Evolutionary conservation across 2,888 invertebrate species (phyloP), one percentile per base, ranked within the genome.

Genomic region (Buathra laborator): DNA sequence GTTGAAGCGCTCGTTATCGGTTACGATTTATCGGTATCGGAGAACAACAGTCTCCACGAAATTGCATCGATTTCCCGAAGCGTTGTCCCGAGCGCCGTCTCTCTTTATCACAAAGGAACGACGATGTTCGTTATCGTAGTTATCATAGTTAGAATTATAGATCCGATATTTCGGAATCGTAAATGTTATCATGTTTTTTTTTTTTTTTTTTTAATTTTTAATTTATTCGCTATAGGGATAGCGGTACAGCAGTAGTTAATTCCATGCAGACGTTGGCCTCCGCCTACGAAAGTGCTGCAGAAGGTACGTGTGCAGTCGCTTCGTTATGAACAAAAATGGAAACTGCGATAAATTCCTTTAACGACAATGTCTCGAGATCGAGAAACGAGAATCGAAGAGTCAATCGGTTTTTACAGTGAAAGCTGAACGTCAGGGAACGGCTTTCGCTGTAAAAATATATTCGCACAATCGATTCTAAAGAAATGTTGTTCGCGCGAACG

Each of bases 91-190:
- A 84, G 76, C 66, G 76, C 87, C 37, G 66, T 87, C 46, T 88
- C 86, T 84, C 86, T 88, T 44, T 87, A 87, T 75, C 85, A 84
- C 56, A 89, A 87, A 84, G 81, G 83, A 51, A 87, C 74, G 78
- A 88, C 87, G 77, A 90, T 89, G 91, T 91, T 87, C 53, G 91
- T 90, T 86, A 74, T 81, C 16, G 32, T 19, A 43, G 43, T 32
- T 19, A 9, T 53, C 53, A n/a, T 37, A 51, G 48, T 48, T 48
- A 48, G n/a, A 16, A n/a, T 12, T 2, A 51, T n/a, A n/a, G n/a
- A 51, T 51, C 51, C 51, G n/a, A 0, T 37, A 5, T 9, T 37
- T 37, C 37, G 9, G 9, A 37, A 37, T 51, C 1, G 0, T n/a
- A 14, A 5, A 51, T 10, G 14, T 16, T 51, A 51, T 14, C n/a